phyloP scores from a whole-genome alignment of 2,797 vertebrate species.

The Morelia viridis region DNA sequence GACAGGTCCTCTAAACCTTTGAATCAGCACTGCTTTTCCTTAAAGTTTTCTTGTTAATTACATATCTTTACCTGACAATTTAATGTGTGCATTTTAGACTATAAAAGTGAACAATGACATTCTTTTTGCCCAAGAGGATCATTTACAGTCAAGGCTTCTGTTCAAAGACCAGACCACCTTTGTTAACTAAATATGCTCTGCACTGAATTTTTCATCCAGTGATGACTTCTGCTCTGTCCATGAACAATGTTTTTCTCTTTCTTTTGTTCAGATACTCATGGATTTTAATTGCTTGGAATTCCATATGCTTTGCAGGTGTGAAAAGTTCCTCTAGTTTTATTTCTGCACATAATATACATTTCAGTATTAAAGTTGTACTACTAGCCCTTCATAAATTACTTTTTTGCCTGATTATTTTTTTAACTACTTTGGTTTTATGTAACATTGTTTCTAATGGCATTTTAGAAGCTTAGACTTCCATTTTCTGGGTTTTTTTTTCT shows the following conservation, averaged over 20 bases:
- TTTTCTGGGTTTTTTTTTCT: neutral
- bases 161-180: neutral
- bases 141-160: neutral
- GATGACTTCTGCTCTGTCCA: constrained; percentile 9
- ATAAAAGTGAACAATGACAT: neutral
- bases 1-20: neutral
- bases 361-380: constrained; percentile 49
- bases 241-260: neutral
- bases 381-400: constrained; percentile 54
- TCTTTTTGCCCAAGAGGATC: neutral
- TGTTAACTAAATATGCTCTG: constrained; percentile 3
- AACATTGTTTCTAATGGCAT: constrained; percentile 22
- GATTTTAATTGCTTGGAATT: constrained; percentile 61
- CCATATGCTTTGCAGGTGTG: constrained; percentile 58
- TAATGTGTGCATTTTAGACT: neutral
- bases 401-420: constrained; percentile 35
- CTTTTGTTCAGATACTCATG: constrained; percentile 38
- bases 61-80: neutral
- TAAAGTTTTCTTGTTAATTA: neutral
- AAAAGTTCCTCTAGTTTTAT: constrained; percentile 34
- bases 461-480: constrained; percentile 12
- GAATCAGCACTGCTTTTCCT: neutral
- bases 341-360: constrained; percentile 53
- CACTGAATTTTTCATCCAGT: constrained; percentile 7
- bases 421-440: constrained; percentile 30